Conservation (phyloP, 2,797 vertebrate genomes). For the Anguilla megastoma region DNA sequence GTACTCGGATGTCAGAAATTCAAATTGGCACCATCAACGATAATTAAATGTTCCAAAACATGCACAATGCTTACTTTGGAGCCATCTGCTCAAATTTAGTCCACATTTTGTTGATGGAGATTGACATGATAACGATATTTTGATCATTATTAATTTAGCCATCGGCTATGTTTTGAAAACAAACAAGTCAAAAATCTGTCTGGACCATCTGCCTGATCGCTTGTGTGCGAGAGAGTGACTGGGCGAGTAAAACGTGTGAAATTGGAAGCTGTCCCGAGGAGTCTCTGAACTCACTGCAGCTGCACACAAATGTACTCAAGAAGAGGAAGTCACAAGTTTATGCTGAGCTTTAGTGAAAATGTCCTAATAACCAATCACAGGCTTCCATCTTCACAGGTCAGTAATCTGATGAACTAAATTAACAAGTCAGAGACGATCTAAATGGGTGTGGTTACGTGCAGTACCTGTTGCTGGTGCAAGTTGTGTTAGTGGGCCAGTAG, state of each 20-base stretch:
- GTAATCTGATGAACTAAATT: too few species aligned
- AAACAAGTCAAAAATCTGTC: neutral
- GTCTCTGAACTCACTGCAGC: neutral
- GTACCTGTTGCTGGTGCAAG: too few species aligned
- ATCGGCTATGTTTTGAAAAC: neutral
- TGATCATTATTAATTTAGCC: neutral
- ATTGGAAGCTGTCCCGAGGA: neutral
- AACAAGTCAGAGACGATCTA: too few species aligned
- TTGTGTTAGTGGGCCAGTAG: too few species aligned
- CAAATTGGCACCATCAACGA: neutral
- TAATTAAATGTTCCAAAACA: neutral
- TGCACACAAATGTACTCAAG: neutral
- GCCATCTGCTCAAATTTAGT: neutral
- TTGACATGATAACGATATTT: neutral
- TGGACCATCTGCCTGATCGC: neutral
- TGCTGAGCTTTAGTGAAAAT: neutral
- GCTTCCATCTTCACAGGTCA: neutral
- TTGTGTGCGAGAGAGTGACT: neutral
- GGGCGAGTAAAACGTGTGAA: neutral
- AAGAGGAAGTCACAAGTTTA: too few species aligned
- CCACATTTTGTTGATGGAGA: neutral
- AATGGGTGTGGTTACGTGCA: too few species aligned
- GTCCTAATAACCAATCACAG: neutral
- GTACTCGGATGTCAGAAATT: neutral
- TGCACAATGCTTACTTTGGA: neutral